Percentiles rank a stretch among this genome's conserved stretches.
These are phyloP conservation scores for Macrotus californicus DNA, from an alignment of 2,113 vertebrate genomes.

Conservation along the genomic window DNA sequence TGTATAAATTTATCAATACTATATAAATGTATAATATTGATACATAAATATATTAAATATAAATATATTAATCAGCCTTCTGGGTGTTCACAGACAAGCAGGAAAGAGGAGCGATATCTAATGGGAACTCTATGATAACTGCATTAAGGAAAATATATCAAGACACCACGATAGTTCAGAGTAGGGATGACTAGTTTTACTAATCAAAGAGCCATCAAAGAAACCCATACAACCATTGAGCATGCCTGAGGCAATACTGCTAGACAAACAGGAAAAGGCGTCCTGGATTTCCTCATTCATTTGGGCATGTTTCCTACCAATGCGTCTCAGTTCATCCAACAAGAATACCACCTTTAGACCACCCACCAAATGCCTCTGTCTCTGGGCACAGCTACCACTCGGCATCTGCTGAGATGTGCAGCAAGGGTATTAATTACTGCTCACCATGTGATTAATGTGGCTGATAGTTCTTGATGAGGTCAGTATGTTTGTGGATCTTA, in stretches of 20 bases:
- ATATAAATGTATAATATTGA: not conserved
- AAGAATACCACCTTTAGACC: slow-evolving; percentile 31
- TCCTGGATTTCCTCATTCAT: not conserved
- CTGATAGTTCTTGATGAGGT: slow-evolving; percentile 63
- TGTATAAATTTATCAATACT: not conserved
- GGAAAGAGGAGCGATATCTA: not conserved
- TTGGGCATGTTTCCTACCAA: not conserved
- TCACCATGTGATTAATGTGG: slow-evolving; percentile 63
- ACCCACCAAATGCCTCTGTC: slow-evolving; percentile 50
- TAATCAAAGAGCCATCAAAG: not conserved
- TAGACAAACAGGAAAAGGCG: not conserved
- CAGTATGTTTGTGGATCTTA: slow-evolving; percentile 59
- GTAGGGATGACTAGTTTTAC: not conserved
- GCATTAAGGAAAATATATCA: not conserved
- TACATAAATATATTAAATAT: not conserved
- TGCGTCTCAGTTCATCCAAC: slow-evolving; percentile 5
- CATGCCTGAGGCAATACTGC: not conserved
- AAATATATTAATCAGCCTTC: not conserved
- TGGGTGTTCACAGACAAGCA: not conserved
- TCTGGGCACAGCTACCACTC: slow-evolving; percentile 48
- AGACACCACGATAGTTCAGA: not conserved
- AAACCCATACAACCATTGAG: not conserved
- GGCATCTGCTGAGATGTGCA: slow-evolving; percentile 52
- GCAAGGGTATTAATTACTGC: slow-evolving; percentile 68
- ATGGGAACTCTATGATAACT: not conserved